phyloP scores from a whole-genome alignment of 2,113 vertebrate genomes.

The Myotis lucifugus region DNA sequence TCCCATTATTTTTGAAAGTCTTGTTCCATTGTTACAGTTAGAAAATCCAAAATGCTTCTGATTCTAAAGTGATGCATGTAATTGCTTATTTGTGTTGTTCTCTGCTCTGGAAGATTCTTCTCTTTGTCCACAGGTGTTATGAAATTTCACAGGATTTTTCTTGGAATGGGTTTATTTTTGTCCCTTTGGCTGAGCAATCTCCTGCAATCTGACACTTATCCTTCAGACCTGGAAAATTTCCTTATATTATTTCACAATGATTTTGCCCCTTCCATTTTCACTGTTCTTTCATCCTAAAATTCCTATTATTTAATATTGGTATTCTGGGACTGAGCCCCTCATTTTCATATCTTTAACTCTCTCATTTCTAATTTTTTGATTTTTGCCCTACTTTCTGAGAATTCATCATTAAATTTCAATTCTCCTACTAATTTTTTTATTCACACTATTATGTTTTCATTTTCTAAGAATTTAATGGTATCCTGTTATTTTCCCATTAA shows the following conservation, averaged over 20 bases:
- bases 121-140: background rate
- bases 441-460: background rate
- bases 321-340: background rate
- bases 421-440: background rate
- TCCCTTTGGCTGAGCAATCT: background rate
- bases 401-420: conserved; percentile 38
- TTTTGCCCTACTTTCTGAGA: background rate
- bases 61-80: background rate
- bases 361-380: background rate
- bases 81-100: background rate
- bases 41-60: background rate
- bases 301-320: background rate
- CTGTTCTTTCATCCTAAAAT: background rate
- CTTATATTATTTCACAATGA: background rate
- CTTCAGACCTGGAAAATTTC: background rate
- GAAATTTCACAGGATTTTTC: background rate
- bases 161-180: background rate
- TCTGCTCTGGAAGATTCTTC: background rate
- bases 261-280: background rate
- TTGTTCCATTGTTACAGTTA: background rate
- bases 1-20: conserved; percentile 17
- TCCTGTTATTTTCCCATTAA: background rate
- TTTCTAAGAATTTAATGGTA: background rate
- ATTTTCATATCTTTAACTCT: conserved; percentile 4
- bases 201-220: background rate